Evolutionary conservation across 1,140 invertebrate genomes (phyloP).

Genomic region (Drosophila lacteicornis): DNA sequence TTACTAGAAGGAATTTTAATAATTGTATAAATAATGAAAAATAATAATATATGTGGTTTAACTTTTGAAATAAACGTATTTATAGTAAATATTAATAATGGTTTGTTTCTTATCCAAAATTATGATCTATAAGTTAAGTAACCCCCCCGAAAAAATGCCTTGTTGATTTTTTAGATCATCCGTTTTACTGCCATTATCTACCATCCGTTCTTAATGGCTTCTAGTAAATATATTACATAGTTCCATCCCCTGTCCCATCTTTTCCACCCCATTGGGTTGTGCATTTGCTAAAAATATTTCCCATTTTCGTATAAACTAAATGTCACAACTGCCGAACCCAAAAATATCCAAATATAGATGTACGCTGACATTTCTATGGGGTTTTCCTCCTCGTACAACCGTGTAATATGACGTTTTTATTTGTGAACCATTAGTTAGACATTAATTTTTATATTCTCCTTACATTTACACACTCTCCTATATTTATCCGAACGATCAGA

Average conservation of each 20-base stretch:
- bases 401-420: constrained; percentile 20
- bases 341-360: constrained; percentile 36
- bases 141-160: background rate
- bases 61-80: too few species aligned
- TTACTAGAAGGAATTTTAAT: too few species aligned
- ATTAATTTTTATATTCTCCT: constrained; percentile 11
- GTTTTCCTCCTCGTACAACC: background rate
- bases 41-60: too few species aligned
- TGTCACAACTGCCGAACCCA: background rate
- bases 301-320: background rate
- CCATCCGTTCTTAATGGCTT: constrained; percentile 2
- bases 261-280: constrained; percentile 38
- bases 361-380: constrained; percentile 25
- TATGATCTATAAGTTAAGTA: background rate
- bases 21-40: background rate
- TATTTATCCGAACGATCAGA: constrained; percentile 3
- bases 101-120: background rate
- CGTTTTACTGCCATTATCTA: background rate
- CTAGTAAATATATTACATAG: constrained; percentile 10
- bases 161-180: constrained; percentile 15
- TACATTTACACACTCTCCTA: background rate
- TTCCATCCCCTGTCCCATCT: constrained; percentile 18
- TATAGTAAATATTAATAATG: background rate
- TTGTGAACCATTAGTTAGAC: constrained; percentile 27
- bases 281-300: constrained; percentile 28